Evolutionary conservation across 2,888 invertebrate species (phyloP).

Genomic region (Endotricha flammealis): DNA sequence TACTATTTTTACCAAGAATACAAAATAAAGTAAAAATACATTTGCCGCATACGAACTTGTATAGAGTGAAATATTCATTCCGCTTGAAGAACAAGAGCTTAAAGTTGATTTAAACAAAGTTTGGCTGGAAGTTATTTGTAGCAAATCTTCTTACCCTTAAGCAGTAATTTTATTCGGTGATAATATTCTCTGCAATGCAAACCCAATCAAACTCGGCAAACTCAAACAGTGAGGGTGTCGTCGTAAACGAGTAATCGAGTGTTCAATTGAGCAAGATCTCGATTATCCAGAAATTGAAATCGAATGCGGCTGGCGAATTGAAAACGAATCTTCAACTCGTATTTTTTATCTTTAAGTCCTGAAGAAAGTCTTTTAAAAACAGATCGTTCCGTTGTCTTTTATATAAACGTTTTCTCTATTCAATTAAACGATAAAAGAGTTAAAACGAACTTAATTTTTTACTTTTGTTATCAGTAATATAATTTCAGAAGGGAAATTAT

Average conservation of each 20-base stretch:
- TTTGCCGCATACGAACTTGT: no score
- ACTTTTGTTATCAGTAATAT: no score
- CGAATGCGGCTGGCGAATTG: conserved; percentile 60
- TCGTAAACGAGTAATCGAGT: conserved; percentile 72
- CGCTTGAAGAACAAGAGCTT: no score
- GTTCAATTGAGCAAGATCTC: conserved; percentile 75
- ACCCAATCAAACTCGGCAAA: conserved; percentile 72
- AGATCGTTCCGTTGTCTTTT: conserved; percentile 7
- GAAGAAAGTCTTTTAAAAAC: conserved; percentile 15
- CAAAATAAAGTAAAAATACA: no score
- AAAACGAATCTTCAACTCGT: conserved; percentile 51
- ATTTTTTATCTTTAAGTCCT: conserved; percentile 32
- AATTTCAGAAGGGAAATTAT: no score
- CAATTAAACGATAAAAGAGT: conserved; percentile 1
- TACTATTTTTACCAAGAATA: no score
- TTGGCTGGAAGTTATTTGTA: conserved; percentile 2
- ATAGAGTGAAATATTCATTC: no score
- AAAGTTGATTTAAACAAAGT: no score
- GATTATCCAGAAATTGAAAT: conserved; percentile 72
- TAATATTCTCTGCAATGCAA: conserved; percentile 61
- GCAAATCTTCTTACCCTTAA: conserved; percentile 28
- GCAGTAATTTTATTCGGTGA: conserved; percentile 49
- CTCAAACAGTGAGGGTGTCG: conserved; percentile 64
- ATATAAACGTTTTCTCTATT: conserved; percentile 1
- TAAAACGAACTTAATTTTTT: neutral